A percentile compares a stretch with the other conserved stretches of the same genome.
These are phyloP conservation scores for Spodoptera picta DNA, from an alignment of 2,888 invertebrate genomes.

Conservation along the genomic window DNA sequence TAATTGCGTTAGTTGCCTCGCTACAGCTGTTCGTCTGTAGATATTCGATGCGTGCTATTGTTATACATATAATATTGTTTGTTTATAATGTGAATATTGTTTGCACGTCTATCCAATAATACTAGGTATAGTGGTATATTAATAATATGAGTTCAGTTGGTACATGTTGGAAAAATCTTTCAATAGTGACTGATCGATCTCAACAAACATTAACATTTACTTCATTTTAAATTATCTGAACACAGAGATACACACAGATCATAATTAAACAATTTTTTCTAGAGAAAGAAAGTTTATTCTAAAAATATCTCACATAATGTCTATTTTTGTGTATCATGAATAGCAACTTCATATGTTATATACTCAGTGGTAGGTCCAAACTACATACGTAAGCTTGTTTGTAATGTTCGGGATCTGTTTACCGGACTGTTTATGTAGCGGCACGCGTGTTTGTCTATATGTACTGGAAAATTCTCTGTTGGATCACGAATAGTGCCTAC, in stretches of 20 bases:
- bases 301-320: background rate
- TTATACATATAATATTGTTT: too few species aligned
- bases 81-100: background rate
- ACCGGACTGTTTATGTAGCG: constrained; percentile 49
- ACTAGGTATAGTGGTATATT: too few species aligned
- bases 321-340: background rate
- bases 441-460: constrained; percentile 39
- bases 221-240: too few species aligned
- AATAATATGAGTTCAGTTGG: too few species aligned
- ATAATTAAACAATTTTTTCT: too few species aligned
- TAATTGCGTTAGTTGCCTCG: background rate
- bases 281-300: too few species aligned
- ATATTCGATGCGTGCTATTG: background rate
- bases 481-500: background rate
- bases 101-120: too few species aligned
- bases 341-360: constrained; percentile 12
- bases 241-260: too few species aligned
- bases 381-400: constrained; percentile 56
- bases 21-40: background rate
- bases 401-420: constrained; percentile 52
- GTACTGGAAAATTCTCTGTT: constrained; percentile 20
- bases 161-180: too few species aligned
- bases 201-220: too few species aligned
- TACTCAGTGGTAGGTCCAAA: constrained; percentile 25
- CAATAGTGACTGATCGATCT: too few species aligned